These are phyloP conservation scores for Neotragus moschatus DNA, from an alignment of 2,113 vertebrate species.

Conservation along the genomic window DNA sequence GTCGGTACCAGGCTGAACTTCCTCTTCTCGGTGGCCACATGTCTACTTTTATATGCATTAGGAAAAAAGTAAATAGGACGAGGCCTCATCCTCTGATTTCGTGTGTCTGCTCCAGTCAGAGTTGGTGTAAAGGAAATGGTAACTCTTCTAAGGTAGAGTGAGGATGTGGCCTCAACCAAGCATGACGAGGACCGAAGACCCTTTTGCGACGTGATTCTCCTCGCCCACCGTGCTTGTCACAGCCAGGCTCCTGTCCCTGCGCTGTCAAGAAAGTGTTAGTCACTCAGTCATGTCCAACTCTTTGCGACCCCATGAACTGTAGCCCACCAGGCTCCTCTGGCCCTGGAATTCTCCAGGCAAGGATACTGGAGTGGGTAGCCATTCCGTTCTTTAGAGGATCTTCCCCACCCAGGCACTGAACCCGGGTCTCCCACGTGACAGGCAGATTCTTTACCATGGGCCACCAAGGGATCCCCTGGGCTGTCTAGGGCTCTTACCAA, in stretches of 20 bases:
- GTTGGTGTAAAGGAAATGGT: no score
- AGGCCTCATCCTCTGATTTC: background rate
- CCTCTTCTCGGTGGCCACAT: background rate
- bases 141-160: background rate
- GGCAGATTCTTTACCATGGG: background rate
- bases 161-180: background rate
- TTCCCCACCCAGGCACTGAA: background rate
- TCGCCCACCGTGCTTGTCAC: fast-evolving
- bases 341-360: background rate
- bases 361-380: background rate
- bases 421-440: background rate
- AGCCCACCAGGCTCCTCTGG: background rate
- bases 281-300: background rate
- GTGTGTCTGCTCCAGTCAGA: background rate
- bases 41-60: background rate
- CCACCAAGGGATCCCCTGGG: background rate
- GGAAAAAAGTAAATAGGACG: background rate
- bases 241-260: fast-evolving
- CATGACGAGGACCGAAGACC: fast-evolving
- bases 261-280: background rate
- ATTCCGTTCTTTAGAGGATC: background rate
- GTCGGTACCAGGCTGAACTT: background rate
- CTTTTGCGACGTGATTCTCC: fast-evolving
- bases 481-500: fast-evolving
- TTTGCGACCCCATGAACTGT: background rate